Base-by-base conservation (phyloP, 2,888 invertebrate species). In the Melitaea athalia region DNA sequence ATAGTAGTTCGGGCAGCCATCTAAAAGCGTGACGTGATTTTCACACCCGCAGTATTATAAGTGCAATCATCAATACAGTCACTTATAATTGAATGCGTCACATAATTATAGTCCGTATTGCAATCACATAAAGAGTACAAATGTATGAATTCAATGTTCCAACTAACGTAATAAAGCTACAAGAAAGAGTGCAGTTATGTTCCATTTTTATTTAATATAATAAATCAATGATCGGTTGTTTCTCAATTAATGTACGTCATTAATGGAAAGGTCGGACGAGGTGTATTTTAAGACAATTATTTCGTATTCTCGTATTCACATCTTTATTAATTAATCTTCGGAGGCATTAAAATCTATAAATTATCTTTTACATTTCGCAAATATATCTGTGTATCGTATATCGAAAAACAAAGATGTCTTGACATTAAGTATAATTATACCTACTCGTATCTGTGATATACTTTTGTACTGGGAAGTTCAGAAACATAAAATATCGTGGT, bases 21-120 rank as follows among this genome's bases (percentile, higher is more conserved):
- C 64, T 67, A 64, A 68, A 77, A 75, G 76, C 76, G 75, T 76
- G 72, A 76, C 74, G 74, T 69, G 73, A 75, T 76, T 76, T 74
- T 77, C 76, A 75, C 75, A 77, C 73, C 75, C 75, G 74, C 73
- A 63, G 55, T 59, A 61, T 43, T 59, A 61, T 43, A 66, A 72
- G 69, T 65, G 67, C 63, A 70, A 57, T 73, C 69, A 71, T 64
- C 57, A 67, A 63, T 61, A 64, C 65, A 68, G 65, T 72, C 67
- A 66, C 59, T 60, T 64, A n/a, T n/a, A 55, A 53, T 62, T 62
- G 12, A 42, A 38, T 50, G 43, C 52, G 65, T 60, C 52, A 59
- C 15, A 31, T 52, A 43, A 65, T 52, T 65, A 31, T 65, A 33
- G 31, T 33, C 33, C 43, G 43, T 65, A 60, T 52, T 50, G 59